Percentiles rank a stretch among this genome's conserved stretches.
Conservation (phyloP, 1,140 invertebrate species). For the Drosophila kohkoa region DNA sequence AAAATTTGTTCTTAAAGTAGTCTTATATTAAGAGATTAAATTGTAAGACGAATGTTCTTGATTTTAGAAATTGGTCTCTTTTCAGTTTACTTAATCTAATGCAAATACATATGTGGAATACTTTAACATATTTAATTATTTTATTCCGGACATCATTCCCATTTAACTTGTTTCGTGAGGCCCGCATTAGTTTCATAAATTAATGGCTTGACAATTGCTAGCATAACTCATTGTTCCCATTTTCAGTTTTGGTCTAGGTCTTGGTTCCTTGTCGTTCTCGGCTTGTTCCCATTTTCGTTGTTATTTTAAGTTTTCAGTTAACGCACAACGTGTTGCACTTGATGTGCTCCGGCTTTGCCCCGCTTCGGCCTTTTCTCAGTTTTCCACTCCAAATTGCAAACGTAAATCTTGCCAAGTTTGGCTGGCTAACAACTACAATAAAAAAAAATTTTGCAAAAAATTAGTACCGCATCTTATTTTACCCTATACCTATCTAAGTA, state of each 20-base stretch:
- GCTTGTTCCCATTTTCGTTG: too few species aligned
- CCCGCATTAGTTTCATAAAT: conserved; percentile 52
- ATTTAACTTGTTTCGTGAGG: too few species aligned
- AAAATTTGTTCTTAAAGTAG: too few species aligned
- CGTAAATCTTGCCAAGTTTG: conserved; percentile 70
- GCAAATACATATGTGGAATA: too few species aligned
- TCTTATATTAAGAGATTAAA: too few species aligned
- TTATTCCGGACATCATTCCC: too few species aligned
- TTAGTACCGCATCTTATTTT: conserved; percentile 36
- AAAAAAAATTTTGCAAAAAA: conserved; percentile 19
- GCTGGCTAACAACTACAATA: conserved; percentile 22
- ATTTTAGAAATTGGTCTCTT: too few species aligned
- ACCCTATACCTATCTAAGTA: conserved; percentile 6
- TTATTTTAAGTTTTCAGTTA: conserved; percentile 34
- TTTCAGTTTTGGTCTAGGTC: not conserved
- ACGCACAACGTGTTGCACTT: conserved; percentile 71
- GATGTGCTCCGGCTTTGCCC: conserved; percentile 26
- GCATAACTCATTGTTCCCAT: conserved; percentile 46
- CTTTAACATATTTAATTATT: too few species aligned
- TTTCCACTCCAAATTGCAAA: conserved; percentile 59
- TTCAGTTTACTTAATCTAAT: too few species aligned
- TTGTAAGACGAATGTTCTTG: too few species aligned
- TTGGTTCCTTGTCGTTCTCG: not conserved
- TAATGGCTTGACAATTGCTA: conserved; percentile 48
- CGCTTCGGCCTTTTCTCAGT: conserved; percentile 34